Evolutionary conservation across 2,888 invertebrate genomes (phyloP).

Genomic region (Teleogryllus oceanicus): DNA sequence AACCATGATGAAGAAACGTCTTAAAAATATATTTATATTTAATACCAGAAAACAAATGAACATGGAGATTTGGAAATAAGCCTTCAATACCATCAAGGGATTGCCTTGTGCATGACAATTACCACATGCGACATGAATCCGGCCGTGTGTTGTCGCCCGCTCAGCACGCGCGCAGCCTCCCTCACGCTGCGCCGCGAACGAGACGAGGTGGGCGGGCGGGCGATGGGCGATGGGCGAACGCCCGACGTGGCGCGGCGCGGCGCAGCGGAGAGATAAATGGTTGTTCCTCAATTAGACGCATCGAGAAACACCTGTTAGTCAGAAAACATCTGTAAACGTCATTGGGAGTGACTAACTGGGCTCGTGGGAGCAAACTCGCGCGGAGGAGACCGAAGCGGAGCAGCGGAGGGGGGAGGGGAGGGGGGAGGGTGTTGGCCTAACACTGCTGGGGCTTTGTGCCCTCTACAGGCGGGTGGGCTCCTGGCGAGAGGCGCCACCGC

Average conservation of each 20-base stretch:
- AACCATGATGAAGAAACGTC: too few species aligned
- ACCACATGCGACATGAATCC: too few species aligned
- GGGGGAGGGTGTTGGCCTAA: background rate
- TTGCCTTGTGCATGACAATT: too few species aligned
- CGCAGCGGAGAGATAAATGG: background rate
- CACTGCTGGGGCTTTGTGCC: background rate
- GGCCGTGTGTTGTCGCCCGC: too few species aligned
- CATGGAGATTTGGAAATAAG: too few species aligned
- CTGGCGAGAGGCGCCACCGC: too few species aligned
- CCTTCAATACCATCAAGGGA: too few species aligned
- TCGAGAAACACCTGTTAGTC: background rate
- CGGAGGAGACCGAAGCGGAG: background rate
- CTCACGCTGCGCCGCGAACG: too few species aligned
- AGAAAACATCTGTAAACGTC: conserved; percentile 8
- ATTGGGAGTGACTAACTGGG: background rate
- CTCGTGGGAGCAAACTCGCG: background rate
- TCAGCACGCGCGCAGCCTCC: too few species aligned
- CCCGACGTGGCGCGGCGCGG: background rate
- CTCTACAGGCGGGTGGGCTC: too few species aligned
- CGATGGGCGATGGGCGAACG: background rate
- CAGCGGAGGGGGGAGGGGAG: background rate
- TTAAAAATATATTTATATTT: too few species aligned
- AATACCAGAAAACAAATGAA: too few species aligned
- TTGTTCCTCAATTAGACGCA: background rate
- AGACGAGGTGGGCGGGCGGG: background rate